Evolutionary conservation across 2,888 invertebrate genomes (phyloP), one percentile per base, ranked within the genome.

Genomic region (Pterostichus madidus): DNA sequence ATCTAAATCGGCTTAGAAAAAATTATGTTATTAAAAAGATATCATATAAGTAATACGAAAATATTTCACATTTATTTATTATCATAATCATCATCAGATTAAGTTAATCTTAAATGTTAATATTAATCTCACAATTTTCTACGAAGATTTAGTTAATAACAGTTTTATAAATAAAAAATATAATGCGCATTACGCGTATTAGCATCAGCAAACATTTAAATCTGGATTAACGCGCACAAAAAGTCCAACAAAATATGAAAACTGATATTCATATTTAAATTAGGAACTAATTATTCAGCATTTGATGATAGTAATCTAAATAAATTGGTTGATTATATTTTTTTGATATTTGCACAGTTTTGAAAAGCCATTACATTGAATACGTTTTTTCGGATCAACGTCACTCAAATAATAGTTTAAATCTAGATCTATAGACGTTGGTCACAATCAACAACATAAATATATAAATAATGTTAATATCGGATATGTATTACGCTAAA

Each of bases 401-500:
- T 71, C 68, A 71, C 44, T 71, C 68, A 71, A 71, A 39, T 17
- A 15, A 71, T 46, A 71, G 56, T 24, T 71, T 71, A 44, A 71
- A 71, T 71, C 68, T 71, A 44, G 68, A 71, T 71, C 68, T 71
- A 71, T 71, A 71, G 68, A 71, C 44, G 39, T 39, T 15, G 68
- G 68, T 71, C 68, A 71, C 68, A 71, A 39, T 15, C 15, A 44
- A 39, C 10, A 13, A 15, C 44, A 71, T 71, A 71, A 71, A 71
- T 71, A 71, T 71, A 71, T 71, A 71, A 71, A 71, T 71, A 71
- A 71, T 71, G 68, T 71, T 71, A 71, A 71, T 71, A 44, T 71
- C 68, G 61, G 61, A 61, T 61, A 31, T 61, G 56, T 32, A 44
- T 71, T 15, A 71, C 68, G 46, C 7, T 56, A 13, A 17, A 56